Evolutionary conservation across 2,888 invertebrate genomes (phyloP).

Genomic region (Ceraclea dissimilis): DNA sequence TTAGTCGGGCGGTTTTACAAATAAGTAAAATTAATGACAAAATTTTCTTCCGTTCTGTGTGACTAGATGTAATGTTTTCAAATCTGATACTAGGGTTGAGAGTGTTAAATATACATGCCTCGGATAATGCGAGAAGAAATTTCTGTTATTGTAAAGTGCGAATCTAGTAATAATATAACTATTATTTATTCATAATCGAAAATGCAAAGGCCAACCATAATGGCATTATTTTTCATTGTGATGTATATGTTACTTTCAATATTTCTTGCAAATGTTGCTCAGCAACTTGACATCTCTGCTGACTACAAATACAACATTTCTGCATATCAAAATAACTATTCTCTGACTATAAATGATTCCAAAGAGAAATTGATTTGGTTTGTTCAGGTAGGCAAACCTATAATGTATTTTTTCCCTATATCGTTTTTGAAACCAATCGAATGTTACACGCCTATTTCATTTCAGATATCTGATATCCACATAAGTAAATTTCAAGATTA

Average conservation of each 20-base stretch:
- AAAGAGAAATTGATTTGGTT: conserved; percentile 64
- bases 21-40: too few species aligned
- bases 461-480: conserved; percentile 82
- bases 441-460: neutral
- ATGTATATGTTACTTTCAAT: conserved; percentile 18
- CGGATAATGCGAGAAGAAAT: too few species aligned
- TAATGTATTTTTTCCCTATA: too few species aligned
- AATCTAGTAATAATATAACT: too few species aligned
- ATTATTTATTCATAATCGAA: neutral
- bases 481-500: conserved; percentile 77
- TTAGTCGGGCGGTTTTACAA: too few species aligned
- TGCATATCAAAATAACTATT: conserved; percentile 13
- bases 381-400: conserved; percentile 68
- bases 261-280: conserved; percentile 23
- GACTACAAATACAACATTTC: conserved; percentile 31
- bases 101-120: too few species aligned
- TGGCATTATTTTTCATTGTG: conserved; percentile 16
- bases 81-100: too few species aligned
- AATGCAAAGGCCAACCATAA: neutral
- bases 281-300: conserved; percentile 17
- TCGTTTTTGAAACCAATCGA: too few species aligned
- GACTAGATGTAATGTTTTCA: too few species aligned
- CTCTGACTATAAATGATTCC: conserved; percentile 43
- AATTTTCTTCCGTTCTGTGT: too few species aligned
- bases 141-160: too few species aligned